Evolutionary conservation across 2,797 vertebrate genomes (phyloP).

Genomic region (Tragopan temminckii): DNA sequence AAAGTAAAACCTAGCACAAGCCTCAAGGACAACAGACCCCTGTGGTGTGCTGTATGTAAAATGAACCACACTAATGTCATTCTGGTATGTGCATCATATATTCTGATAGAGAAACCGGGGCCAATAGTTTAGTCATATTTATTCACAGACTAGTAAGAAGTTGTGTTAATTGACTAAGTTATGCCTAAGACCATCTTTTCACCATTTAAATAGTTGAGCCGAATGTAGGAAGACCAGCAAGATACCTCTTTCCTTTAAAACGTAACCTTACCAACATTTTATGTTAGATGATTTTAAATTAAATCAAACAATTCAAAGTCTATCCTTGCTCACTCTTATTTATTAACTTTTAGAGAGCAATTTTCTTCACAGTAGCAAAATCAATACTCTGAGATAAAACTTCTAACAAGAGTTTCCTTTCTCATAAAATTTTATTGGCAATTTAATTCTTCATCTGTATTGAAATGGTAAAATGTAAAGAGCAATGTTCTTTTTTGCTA

Average conservation of each 20-base stretch:
- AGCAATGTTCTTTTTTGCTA: constrained; percentile 22
- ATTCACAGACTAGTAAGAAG: not conserved
- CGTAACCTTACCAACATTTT: not conserved
- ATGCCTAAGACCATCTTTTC: not conserved
- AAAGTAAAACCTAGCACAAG: not conserved
- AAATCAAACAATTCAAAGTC: constrained; percentile 31
- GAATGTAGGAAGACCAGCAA: not conserved
- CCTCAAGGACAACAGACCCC: not conserved
- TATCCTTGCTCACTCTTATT: constrained; percentile 15
- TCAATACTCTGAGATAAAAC: constrained; percentile 54
- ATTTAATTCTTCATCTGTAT: constrained; percentile 41
- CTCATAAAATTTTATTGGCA: constrained; percentile 43
- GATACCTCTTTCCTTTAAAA: not conserved
- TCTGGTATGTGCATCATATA: not conserved
- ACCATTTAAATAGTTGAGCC: not conserved
- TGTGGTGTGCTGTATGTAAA: not conserved
- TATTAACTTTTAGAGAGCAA: constrained; percentile 45
- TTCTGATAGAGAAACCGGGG: not conserved
- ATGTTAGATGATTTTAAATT: not conserved
- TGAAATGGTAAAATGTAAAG: constrained; percentile 23
- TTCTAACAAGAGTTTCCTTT: constrained; percentile 50
- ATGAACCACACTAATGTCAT: not conserved
- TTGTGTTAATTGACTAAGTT: not conserved
- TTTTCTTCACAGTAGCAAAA: constrained; percentile 46
- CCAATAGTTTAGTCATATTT: not conserved